A percentile compares a stretch with the other conserved stretches of the same genome.
phyloP scores from a whole-genome alignment of 2,797 vertebrate genomes.

The Rhinatrema bivittatum region DNA sequence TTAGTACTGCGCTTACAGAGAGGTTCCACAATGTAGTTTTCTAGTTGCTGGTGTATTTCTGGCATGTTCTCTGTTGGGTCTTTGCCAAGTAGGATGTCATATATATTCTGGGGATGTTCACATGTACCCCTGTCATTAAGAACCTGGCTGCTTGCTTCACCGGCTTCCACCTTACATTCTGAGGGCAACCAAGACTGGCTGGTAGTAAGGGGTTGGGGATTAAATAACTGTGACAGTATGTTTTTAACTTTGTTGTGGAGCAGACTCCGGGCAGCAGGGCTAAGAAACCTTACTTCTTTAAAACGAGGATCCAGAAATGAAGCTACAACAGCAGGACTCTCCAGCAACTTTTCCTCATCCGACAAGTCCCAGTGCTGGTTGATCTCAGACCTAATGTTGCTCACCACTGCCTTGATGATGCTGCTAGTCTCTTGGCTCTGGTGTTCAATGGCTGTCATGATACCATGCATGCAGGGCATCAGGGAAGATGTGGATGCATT shows the following conservation, averaged over 20 bases:
- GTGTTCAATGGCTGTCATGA: constrained; percentile 34
- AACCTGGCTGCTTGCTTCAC: neutral
- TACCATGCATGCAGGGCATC: constrained; percentile 52
- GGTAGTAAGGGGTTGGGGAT: rapidly evolving
- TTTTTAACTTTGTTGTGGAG: constrained; percentile 41
- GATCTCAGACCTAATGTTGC: constrained; percentile 35
- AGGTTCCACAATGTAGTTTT: constrained; percentile 55
- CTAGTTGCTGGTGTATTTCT: constrained; percentile 53
- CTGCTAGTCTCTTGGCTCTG: constrained; percentile 25
- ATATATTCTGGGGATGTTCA: constrained; percentile 30
- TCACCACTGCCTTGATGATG: constrained; percentile 22
- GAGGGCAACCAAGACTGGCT: neutral
- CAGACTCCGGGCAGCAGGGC: constrained; percentile 33
- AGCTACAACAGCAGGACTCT: constrained; percentile 37
- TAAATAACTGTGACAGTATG: constrained; percentile 23
- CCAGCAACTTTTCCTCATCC: constrained; percentile 36
- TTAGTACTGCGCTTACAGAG: constrained; percentile 50
- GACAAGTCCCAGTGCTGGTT: constrained; percentile 34
- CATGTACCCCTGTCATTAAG: neutral
- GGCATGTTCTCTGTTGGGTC: constrained; percentile 54
- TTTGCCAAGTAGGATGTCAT: constrained; percentile 53
- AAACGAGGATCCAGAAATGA: constrained; percentile 57
- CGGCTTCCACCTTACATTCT: neutral
- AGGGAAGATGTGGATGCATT: constrained; percentile 48
- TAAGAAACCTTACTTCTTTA: constrained; percentile 56